phyloP scores from a whole-genome alignment of 2,888 invertebrate species.

The Pristionchus exspectatus region DNA sequence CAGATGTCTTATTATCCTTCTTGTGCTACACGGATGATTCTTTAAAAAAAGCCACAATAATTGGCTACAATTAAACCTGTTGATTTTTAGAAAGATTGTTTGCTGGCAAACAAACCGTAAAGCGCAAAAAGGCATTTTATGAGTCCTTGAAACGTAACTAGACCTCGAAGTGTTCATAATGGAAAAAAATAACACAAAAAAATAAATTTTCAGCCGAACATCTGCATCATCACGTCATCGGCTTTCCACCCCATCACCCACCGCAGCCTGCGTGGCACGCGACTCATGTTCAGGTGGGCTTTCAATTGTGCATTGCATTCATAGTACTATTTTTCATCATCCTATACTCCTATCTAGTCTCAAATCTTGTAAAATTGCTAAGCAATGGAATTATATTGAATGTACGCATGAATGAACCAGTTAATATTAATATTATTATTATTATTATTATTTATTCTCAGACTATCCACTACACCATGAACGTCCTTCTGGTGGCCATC shows the following conservation, averaged over 20 bases:
- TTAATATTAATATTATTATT: background rate
- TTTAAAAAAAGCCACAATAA: too few species aligned
- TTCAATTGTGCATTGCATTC: too few species aligned
- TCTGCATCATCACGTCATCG: background rate
- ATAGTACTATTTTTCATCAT: background rate
- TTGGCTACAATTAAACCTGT: too few species aligned
- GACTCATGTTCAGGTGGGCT: background rate
- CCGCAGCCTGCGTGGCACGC: slow-evolving; percentile 1
- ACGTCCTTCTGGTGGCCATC: slow-evolving; percentile 32
- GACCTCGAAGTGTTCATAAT: background rate
- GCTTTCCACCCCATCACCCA: background rate
- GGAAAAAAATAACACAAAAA: too few species aligned
- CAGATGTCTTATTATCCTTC: too few species aligned
- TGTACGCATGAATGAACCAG: background rate
- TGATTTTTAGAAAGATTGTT: too few species aligned
- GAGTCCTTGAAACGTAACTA: background rate
- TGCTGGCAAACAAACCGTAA: too few species aligned
- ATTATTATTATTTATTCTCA: background rate
- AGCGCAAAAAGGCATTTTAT: background rate
- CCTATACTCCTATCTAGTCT: background rate
- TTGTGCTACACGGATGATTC: too few species aligned
- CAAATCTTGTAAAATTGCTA: background rate
- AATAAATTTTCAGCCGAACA: background rate
- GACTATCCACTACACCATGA: slow-evolving; percentile 50
- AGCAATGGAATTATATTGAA: background rate